phyloP scores from a whole-genome alignment of 2,113 vertebrate species.

The Microcebus jonahi region DNA sequence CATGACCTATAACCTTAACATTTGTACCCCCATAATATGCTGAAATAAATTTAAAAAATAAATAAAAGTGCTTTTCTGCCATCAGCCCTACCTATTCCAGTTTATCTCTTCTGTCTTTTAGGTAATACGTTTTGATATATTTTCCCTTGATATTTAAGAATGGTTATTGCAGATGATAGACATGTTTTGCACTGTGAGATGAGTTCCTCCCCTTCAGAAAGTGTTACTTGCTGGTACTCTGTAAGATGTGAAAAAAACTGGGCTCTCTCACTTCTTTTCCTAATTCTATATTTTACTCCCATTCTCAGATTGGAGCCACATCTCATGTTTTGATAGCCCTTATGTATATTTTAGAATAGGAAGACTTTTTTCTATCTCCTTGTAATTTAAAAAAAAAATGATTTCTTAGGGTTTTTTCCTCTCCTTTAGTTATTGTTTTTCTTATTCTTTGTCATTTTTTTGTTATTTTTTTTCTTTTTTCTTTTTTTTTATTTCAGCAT shows the following conservation, averaged over 20 bases:
- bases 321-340: background rate
- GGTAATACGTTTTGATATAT: no score
- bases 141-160: no score
- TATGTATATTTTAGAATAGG: background rate
- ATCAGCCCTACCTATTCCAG: background rate
- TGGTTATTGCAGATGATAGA: background rate
- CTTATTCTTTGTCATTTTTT: background rate
- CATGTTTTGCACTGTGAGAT: background rate
- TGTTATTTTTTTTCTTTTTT: conserved; percentile 5
- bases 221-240: background rate
- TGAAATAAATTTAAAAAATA: no score
- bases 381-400: background rate
- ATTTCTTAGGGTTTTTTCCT: background rate
- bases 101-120: background rate
- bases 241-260: background rate
- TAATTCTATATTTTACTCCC: background rate
- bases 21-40: no score
- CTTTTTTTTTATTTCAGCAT: no score
- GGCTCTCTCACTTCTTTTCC: background rate
- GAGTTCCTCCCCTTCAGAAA: background rate
- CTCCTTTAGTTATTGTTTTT: background rate
- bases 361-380: background rate
- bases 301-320: background rate
- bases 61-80: background rate
- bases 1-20: no score